Evolutionary conservation across 2,797 vertebrate species (phyloP), one percentile per base, ranked within the genome.

Genomic region (Poecilia picta): DNA sequence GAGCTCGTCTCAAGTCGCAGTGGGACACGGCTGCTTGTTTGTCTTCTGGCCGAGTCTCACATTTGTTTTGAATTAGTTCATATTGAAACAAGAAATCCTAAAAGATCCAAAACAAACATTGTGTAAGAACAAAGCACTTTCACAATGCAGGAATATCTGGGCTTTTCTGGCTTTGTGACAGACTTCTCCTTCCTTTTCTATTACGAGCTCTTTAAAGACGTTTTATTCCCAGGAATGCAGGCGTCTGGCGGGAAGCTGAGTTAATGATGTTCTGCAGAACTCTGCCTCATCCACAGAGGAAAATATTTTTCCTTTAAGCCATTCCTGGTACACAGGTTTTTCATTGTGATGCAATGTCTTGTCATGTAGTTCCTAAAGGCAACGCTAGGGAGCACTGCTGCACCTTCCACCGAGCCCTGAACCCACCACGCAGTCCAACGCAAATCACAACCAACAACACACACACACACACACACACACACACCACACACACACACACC

Each of bases 381-480:
- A 4, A 47, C 94, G 87, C 81, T 78, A 89, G 93, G 88, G 79
- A 0, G 89, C 92, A 89, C 89, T 94, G 83, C 87, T 84, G 80
- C 82, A 84, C 89, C 51, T 76, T 80, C 53, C 36, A 75, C 74
- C 23, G 10, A 71, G 59, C 57, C 23, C 39, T 23, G 2, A 71
- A 70, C 73, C 49, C 7, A 18, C 46, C 78, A 77, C 76, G 75
- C 41, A n/a, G 41, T n/a, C 41, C 41, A 45, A 43, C 49, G 75
- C 31, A 72, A 33, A 71, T 1, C 0, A 45, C 46, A n/a, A n/a
- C n/a, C n/a, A n/a, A n/a, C n/a, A n/a, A 41, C 20, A 51, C 55
- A 75, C 23, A 62, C 53, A 49, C 41, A 11, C 43, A 45, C 43
- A 45, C 2, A 41, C 39, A 8, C 41, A 43, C 41, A 43, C 79